Evolutionary conservation across 2,888 invertebrate genomes (phyloP).

Genomic region (Spodoptera littoralis): DNA sequence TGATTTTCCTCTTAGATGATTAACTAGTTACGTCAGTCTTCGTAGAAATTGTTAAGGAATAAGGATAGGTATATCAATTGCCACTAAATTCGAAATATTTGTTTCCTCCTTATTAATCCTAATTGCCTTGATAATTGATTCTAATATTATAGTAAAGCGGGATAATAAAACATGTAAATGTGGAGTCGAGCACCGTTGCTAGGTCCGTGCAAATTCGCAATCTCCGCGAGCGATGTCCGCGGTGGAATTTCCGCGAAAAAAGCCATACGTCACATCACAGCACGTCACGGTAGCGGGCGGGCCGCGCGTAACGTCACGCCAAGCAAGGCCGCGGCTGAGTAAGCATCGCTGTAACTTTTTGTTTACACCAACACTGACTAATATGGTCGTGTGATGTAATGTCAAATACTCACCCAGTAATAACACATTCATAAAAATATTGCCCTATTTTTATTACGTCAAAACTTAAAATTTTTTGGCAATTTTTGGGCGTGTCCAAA

Average conservation of each 20-base stretch:
- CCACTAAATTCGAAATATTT: neutral
- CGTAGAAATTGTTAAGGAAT: slow-evolving; percentile 3
- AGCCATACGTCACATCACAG: slow-evolving; percentile 77
- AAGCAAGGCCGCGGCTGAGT: slow-evolving; percentile 76
- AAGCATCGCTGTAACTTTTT: slow-evolving; percentile 66
- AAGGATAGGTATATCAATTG: slow-evolving; percentile 4
- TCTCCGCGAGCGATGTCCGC: slow-evolving; percentile 76
- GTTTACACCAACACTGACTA: slow-evolving; percentile 64
- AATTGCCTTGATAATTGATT: slow-evolving; percentile 9
- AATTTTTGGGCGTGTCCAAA: neutral
- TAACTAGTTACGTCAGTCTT: neutral
- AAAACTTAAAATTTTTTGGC: neutral
- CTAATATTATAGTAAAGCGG: neutral
- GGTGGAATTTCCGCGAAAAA: slow-evolving; percentile 87
- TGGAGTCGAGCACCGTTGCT: slow-evolving; percentile 32
- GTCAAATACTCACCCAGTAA: slow-evolving; percentile 28
- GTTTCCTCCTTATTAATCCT: no score
- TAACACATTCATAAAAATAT: slow-evolving; percentile 15
- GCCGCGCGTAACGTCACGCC: slow-evolving; percentile 74
- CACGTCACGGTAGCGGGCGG: slow-evolving; percentile 69
- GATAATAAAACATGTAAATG: slow-evolving; percentile 1
- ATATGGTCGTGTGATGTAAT: slow-evolving; percentile 62
- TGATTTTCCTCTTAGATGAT: no score
- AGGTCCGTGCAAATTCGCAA: slow-evolving; percentile 52
- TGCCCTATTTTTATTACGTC: slow-evolving; percentile 14